phyloP scores from a whole-genome alignment of 35 echinoderm and acorn worm species.

The Apostichopus parvimensis region DNA sequence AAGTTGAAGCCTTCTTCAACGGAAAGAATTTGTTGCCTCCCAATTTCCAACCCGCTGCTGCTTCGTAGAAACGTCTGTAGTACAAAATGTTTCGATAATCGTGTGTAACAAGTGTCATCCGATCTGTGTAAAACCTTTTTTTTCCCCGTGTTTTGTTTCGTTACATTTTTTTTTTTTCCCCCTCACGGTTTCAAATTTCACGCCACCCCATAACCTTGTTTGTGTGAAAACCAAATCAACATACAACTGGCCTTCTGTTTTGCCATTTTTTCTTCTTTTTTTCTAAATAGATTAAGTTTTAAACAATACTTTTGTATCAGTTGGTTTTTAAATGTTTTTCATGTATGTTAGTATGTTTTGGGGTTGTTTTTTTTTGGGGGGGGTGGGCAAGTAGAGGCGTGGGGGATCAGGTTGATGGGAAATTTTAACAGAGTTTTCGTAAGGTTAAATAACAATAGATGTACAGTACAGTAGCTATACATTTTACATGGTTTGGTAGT shows the following conservation, averaged over 20 bases:
- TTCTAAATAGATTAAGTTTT: background rate
- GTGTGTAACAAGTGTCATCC: background rate
- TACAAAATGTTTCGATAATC: background rate
- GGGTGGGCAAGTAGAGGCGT: too few relatives aligned
- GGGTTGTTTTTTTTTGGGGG: too few relatives aligned
- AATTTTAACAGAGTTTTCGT: too few relatives aligned
- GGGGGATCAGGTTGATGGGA: too few relatives aligned
- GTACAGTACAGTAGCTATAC: too few relatives aligned
- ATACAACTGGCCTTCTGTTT: background rate
- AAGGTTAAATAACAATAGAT: too few relatives aligned
- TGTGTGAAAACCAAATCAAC: background rate
- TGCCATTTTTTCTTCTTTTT: background rate
- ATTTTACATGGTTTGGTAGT: too few relatives aligned
- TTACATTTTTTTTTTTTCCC: background rate
- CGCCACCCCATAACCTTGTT: background rate
- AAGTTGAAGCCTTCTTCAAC: constrained; percentile 86
- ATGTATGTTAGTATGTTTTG: too few relatives aligned
- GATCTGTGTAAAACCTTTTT: background rate
- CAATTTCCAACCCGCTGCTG: constrained; percentile 35
- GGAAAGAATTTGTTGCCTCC: constrained; percentile 80
- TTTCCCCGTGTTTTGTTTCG: background rate
- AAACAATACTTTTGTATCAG: too few relatives aligned
- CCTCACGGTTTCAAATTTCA: background rate
- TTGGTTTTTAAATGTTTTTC: too few relatives aligned
- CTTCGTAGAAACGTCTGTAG: background rate